phyloP scores from a whole-genome alignment of 2,797 vertebrate species.

The Sebastes oblongus region DNA sequence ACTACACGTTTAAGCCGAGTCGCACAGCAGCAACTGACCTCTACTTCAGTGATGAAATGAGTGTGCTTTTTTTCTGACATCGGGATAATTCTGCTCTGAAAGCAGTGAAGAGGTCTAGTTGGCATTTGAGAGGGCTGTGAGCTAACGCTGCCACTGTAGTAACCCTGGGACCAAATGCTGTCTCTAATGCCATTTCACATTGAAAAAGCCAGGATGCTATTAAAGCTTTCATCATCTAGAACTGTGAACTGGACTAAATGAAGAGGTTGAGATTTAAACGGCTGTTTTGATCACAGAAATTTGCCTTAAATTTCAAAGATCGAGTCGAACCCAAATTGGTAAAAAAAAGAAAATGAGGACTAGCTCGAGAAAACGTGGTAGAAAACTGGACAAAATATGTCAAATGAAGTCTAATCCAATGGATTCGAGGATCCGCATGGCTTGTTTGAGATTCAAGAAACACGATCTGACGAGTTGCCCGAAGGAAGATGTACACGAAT shows the following conservation, averaged over 20 bases:
- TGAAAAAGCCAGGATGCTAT: background rate
- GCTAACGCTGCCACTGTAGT: background rate
- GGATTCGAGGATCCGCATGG: background rate
- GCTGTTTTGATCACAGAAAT: background rate
- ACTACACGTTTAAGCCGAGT: background rate
- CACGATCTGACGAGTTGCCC: background rate
- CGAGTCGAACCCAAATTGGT: background rate
- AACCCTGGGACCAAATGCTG: background rate
- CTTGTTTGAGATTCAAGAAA: background rate
- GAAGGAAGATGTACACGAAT: background rate
- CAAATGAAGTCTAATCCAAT: background rate
- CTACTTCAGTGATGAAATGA: background rate
- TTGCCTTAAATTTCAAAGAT: background rate
- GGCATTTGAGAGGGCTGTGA: background rate
- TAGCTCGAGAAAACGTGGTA: background rate
- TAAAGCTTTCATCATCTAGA: background rate
- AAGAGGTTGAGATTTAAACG: background rate
- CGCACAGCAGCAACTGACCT: background rate
- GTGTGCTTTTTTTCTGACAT: background rate
- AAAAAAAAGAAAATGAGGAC: slow-evolving; percentile 1
- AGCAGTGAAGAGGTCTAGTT: slow-evolving; percentile 2
- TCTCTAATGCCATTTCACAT: background rate
- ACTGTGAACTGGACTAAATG: background rate
- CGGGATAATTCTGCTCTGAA: background rate
- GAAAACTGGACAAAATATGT: background rate